Conservation (phyloP, 2,113 vertebrate species). For the Notothenia rossii region DNA sequence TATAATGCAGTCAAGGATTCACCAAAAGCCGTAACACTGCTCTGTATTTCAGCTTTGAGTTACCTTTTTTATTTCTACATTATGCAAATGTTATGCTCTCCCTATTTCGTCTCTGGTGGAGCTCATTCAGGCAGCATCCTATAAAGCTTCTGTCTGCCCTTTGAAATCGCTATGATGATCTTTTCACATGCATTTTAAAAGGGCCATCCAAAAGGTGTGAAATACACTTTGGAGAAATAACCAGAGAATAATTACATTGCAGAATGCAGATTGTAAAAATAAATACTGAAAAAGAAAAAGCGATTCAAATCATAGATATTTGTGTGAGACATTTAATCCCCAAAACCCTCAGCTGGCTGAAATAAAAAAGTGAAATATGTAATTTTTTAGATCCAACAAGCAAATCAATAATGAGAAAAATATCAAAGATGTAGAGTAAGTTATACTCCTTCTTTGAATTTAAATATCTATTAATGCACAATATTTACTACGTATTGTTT, state of each 20-base stretch:
- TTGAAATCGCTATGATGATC: slow-evolving; percentile 46
- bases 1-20: too few relatives aligned
- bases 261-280: slow-evolving; percentile 25
- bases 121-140: slow-evolving; percentile 27
- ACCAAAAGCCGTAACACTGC: neutral
- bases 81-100: slow-evolving; percentile 1
- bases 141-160: slow-evolving; percentile 49
- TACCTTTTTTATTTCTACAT: slow-evolving; percentile 3
- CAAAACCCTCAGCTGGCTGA: neutral
- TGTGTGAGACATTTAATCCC: slow-evolving; percentile 15
- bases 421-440: neutral
- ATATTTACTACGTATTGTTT: slow-evolving; percentile 22
- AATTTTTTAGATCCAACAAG: neutral
- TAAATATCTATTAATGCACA: slow-evolving; percentile 10
- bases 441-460: slow-evolving; percentile 3
- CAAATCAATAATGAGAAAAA: slow-evolving; percentile 21
- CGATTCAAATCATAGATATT: slow-evolving; percentile 26
- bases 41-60: neutral
- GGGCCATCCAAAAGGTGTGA: slow-evolving; percentile 36
- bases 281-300: slow-evolving; percentile 14
- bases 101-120: neutral
- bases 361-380: neutral
- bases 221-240: slow-evolving; percentile 45
- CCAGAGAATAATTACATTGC: slow-evolving; percentile 39
- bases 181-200: slow-evolving; percentile 61